A percentile compares a stretch with the other conserved stretches of the same genome.
Evolutionary conservation across 2,888 invertebrate species (phyloP).

Genomic region (Erebia palarica): DNA sequence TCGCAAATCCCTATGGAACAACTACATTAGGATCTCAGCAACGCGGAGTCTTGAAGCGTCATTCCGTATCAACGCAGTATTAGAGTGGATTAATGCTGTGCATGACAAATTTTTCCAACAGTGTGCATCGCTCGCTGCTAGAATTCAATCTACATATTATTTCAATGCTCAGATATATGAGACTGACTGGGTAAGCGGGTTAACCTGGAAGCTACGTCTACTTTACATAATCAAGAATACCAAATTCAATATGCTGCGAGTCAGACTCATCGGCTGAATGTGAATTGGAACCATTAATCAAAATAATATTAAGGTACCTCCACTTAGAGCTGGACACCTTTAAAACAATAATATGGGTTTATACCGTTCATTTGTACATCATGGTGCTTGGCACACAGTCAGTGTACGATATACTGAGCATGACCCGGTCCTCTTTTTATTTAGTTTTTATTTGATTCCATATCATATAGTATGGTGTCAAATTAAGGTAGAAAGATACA

Average conservation of each 20-base stretch:
- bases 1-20: slow-evolving; percentile 12
- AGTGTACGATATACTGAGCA: too few relatives aligned
- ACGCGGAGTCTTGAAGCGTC: slow-evolving; percentile 3
- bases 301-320: neutral
- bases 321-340: too few relatives aligned
- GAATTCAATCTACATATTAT: slow-evolving; percentile 8
- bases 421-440: too few relatives aligned
- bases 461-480: too few relatives aligned
- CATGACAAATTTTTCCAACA: slow-evolving; percentile 7
- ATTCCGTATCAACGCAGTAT: slow-evolving; percentile 8
- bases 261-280: neutral
- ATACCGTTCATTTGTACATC: too few relatives aligned
- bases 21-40: slow-evolving; percentile 14
- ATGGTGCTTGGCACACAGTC: too few relatives aligned
- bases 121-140: neutral
- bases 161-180: neutral
- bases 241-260: slow-evolving; percentile 9
- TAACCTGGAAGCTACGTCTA: neutral
- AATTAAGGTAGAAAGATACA: too few relatives aligned
- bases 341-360: too few relatives aligned
- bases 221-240: slow-evolving; percentile 6
- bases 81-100: neutral
- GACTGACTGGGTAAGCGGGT: slow-evolving; percentile 5
- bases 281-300: neutral
- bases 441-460: too few relatives aligned